Conservation (phyloP, 92 coral and sea anemone species). For the Porites divaricata region DNA sequence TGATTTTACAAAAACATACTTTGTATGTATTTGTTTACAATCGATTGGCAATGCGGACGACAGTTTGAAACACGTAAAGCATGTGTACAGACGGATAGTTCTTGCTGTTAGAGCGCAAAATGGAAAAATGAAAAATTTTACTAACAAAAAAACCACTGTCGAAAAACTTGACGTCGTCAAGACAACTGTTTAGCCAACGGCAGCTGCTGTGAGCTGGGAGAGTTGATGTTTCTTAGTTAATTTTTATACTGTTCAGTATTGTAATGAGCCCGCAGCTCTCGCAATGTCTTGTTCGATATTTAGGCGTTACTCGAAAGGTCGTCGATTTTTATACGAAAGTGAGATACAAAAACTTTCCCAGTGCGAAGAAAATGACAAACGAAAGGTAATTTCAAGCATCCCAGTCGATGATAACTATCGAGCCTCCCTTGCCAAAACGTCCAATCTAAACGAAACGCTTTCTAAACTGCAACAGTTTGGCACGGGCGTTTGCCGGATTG, state of each 20-base stretch:
- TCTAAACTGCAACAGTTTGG: constrained; percentile 61
- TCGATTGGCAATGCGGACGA: neutral
- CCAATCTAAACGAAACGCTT: constrained; percentile 57
- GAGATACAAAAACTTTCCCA: constrained; percentile 67
- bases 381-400: constrained; percentile 60
- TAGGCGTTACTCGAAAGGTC: constrained; percentile 64
- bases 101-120: neutral
- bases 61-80: neutral
- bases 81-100: neutral
- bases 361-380: constrained; percentile 64
- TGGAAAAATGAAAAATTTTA: neutral
- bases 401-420: constrained; percentile 73
- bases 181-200: constrained; percentile 26
- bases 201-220: constrained; percentile 35
- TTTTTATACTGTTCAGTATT: constrained; percentile 16
- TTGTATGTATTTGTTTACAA: neutral
- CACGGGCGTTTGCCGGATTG: constrained; percentile 82
- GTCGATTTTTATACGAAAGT: constrained; percentile 74
- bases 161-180: constrained; percentile 41
- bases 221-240: constrained; percentile 8
- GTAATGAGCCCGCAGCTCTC: constrained; percentile 29
- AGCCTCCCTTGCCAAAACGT: constrained; percentile 48
- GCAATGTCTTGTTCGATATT: constrained; percentile 65
- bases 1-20: neutral
- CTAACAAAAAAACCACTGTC: neutral